Conservation (phyloP, 2,888 invertebrate genomes). For the Apodemia zela region DNA sequence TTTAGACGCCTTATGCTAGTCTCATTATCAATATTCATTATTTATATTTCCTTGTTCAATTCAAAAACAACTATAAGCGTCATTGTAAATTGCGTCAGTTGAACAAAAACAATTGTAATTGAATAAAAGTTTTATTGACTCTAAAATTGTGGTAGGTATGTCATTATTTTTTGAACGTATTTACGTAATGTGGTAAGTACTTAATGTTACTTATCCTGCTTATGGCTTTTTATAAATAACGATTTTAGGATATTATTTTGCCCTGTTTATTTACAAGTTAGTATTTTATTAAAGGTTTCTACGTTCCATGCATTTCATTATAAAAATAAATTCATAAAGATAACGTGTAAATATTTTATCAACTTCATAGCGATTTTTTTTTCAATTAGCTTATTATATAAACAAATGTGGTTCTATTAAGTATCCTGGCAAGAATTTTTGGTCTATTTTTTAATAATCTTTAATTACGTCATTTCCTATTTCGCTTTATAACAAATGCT, state of each 20-base stretch:
- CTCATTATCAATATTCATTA: constrained; percentile 25
- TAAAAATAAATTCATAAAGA: no score
- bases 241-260: neutral
- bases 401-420: no score
- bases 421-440: no score
- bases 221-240: neutral
- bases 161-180: constrained; percentile 9
- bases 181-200: constrained; percentile 9
- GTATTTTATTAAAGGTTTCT: no score
- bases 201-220: neutral
- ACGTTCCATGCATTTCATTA: no score
- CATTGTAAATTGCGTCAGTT: neutral
- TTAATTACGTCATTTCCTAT: neutral
- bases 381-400: no score
- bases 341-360: no score
- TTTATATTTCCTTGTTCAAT: constrained; percentile 11
- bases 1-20: constrained; percentile 34
- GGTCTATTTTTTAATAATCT: neutral
- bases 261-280: neutral
- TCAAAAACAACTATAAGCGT: neutral
- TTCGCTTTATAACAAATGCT: neutral
- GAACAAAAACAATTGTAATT: neutral
- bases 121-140: constrained; percentile 1
- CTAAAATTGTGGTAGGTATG: neutral
- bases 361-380: no score